Evolutionary conservation across 2,797 vertebrate species (phyloP).

Genomic region (Hapalemur alaotrensis): DNA sequence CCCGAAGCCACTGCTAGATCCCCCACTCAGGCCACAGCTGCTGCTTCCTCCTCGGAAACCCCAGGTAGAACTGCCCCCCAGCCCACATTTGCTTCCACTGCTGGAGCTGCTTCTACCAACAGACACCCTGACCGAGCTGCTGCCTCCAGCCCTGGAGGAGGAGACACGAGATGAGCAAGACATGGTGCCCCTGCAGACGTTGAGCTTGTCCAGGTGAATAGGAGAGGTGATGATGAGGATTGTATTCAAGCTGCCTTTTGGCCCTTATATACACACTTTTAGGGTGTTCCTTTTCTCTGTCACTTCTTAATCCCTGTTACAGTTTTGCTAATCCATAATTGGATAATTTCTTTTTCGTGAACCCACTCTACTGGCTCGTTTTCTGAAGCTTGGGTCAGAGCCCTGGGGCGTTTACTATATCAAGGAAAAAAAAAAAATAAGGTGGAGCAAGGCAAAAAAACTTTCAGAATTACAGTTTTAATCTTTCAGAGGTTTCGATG

Average conservation of each 20-base stretch:
- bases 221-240: not conserved
- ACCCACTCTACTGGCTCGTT: constrained; percentile 60
- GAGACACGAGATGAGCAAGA: not conserved
- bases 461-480: constrained; percentile 43
- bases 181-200: not conserved
- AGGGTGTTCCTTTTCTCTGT: constrained; percentile 72
- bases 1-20: not conserved
- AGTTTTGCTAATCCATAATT: constrained; percentile 68
- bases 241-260: not conserved
- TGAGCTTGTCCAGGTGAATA: not conserved
- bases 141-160: constrained; percentile 42
- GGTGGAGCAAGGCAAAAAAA: constrained; percentile 49
- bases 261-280: constrained; percentile 55
- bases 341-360: constrained; percentile 62
- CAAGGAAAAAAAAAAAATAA: not conserved
- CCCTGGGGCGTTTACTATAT: constrained; percentile 41
- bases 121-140: not conserved
- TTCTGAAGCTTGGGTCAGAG: constrained; percentile 65
- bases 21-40: constrained; percentile 25
- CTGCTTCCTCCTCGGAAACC: constrained; percentile 42
- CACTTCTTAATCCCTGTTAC: constrained; percentile 66
- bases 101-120: constrained; percentile 15
- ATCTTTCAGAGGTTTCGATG: constrained; percentile 64
- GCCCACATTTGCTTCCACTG: constrained; percentile 31
- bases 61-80: not conserved